These are phyloP conservation scores for Noctuana brunneofusca DNA, from an alignment of 2,888 invertebrate genomes.

Conservation along the genomic window DNA sequence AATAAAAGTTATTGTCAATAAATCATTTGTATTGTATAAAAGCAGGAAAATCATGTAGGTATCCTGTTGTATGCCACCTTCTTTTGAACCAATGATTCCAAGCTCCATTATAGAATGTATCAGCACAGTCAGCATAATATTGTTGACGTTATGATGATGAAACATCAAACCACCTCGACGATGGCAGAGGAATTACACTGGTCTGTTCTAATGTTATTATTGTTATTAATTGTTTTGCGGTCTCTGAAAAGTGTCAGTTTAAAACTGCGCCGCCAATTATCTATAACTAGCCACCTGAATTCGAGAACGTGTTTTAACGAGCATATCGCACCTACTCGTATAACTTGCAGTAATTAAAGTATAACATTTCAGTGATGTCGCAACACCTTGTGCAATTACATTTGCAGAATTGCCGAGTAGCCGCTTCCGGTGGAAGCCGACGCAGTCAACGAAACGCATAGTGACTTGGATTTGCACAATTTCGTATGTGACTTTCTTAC, in stretches of 20 bases:
- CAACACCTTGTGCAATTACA: conserved; percentile 19
- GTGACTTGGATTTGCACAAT: conserved; percentile 3
- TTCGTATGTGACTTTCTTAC: conserved; percentile 5
- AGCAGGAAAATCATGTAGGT: too few relatives aligned
- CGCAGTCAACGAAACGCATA: background rate
- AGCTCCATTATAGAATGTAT: too few relatives aligned
- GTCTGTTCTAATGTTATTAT: too few relatives aligned
- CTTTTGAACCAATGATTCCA: too few relatives aligned
- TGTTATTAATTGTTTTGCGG: too few relatives aligned
- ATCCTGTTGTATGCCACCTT: too few relatives aligned
- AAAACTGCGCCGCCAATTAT: conserved; percentile 1
- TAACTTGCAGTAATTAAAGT: conserved; percentile 24
- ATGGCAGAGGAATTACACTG: too few relatives aligned
- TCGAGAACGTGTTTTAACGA: conserved; percentile 11
- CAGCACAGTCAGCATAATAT: too few relatives aligned
- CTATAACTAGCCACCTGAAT: background rate
- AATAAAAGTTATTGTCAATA: too few relatives aligned
- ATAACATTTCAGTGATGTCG: conserved; percentile 22
- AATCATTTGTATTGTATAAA: too few relatives aligned
- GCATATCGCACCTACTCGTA: conserved; percentile 6
- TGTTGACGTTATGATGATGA: too few relatives aligned
- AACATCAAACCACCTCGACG: too few relatives aligned
- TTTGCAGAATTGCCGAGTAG: conserved; percentile 14
- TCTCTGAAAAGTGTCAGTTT: background rate
- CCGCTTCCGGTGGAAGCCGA: conserved; percentile 4